phyloP scores from a whole-genome alignment of 1,140 invertebrate genomes.

The Fopius arisanus region DNA sequence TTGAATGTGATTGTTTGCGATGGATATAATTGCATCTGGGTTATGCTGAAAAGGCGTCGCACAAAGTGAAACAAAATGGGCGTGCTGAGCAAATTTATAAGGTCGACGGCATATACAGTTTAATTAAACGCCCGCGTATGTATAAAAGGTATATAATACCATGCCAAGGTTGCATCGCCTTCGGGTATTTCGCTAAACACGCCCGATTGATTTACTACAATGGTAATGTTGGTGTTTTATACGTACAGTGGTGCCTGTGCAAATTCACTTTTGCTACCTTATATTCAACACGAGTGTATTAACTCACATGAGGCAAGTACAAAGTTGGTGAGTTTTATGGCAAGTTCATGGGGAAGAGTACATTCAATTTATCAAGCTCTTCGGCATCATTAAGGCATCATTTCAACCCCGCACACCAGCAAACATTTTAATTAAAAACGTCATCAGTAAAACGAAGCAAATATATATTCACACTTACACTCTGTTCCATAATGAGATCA shows the following conservation, averaged over 20 bases:
- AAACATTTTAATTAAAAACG: no score
- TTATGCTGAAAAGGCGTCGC: neutral
- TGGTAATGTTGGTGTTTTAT: conserved; percentile 1
- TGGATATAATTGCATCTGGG: conserved; percentile 1
- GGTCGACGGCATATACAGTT: conserved; percentile 17
- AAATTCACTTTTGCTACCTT: conserved; percentile 15
- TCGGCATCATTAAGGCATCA: no score
- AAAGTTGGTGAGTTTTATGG: no score
- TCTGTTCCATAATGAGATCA: no score
- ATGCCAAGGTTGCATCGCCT: conserved; percentile 9
- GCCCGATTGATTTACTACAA: conserved; percentile 16
- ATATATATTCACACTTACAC: no score
- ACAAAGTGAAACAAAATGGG: conserved; percentile 13
- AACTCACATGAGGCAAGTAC: neutral
- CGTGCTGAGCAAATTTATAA: conserved; percentile 12
- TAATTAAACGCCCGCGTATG: conserved; percentile 9
- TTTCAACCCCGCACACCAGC: no score
- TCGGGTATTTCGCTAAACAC: conserved; percentile 18
- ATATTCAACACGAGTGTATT: neutral
- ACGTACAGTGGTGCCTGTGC: conserved; percentile 11
- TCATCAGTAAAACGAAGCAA: no score
- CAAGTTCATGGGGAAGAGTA: no score
- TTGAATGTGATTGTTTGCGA: conserved; percentile 10
- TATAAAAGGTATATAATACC: neutral
- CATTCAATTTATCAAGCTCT: no score